phyloP scores from a whole-genome alignment of 2,797 vertebrate genomes.

The Gouania willdenowi region DNA sequence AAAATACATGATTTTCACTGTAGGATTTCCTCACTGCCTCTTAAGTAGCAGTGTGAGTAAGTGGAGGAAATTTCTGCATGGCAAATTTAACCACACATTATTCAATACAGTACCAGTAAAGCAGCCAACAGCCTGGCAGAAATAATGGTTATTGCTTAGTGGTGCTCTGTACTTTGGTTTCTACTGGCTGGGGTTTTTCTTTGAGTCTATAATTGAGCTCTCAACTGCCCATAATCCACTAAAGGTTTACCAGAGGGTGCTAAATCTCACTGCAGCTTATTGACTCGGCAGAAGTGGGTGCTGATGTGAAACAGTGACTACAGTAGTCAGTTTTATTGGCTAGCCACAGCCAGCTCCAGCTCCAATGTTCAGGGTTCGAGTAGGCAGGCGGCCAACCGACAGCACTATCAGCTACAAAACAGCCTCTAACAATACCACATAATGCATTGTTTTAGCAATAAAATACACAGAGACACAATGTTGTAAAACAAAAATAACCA shows the following conservation, averaged over 20 bases:
- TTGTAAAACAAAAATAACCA: too few species aligned
- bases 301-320: conserved; percentile 2
- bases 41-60: too few species aligned
- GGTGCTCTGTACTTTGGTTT: too few species aligned
- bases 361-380: neutral
- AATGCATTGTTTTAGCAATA: too few species aligned
- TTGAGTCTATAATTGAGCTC: neutral
- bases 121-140: too few species aligned
- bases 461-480: too few species aligned
- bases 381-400: conserved; percentile 10
- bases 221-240: conserved; percentile 1
- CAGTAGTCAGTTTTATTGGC: neutral
- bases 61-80: too few species aligned
- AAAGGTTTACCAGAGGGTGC: neutral
- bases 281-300: neutral
- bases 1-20: too few species aligned
- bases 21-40: too few species aligned
- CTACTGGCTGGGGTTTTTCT: neutral
- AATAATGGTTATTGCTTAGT: too few species aligned
- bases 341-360: conserved; percentile 1
- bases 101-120: too few species aligned
- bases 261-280: conserved; percentile 5
- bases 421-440: neutral
- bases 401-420: neutral
- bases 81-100: too few species aligned